These are phyloP conservation scores for Phrynosoma platyrhinos DNA, from an alignment of 2,113 vertebrate genomes.

Conservation along the genomic window DNA sequence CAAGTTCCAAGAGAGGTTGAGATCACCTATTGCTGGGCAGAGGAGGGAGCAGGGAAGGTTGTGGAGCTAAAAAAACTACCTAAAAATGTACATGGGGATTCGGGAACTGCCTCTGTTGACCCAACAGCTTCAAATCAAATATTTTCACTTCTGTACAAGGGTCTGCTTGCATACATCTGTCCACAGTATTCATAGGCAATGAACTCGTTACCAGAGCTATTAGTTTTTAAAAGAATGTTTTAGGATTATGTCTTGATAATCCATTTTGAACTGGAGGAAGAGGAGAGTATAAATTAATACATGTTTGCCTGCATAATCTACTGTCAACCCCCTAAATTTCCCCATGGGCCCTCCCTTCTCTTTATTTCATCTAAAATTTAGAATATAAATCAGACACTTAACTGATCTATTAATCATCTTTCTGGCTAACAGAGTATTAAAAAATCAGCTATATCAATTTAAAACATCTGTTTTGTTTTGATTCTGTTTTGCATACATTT, in stretches of 20 bases:
- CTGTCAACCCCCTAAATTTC: neutral
- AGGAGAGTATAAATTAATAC: neutral
- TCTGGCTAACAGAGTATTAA: neutral
- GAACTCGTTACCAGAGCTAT: neutral
- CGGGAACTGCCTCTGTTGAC: neutral
- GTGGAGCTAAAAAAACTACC: neutral
- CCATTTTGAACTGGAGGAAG: neutral
- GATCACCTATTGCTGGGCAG: neutral
- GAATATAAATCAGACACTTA: neutral
- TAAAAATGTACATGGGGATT: neutral
- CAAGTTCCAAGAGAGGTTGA: too few species aligned
- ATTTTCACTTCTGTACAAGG: neutral
- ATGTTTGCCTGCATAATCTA: neutral
- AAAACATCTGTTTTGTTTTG: slow-evolving; percentile 30
- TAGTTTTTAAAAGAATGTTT: neutral
- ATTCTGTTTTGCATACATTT: slow-evolving; percentile 37
- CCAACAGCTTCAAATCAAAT: neutral
- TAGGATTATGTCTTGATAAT: too few species aligned
- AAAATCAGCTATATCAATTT: slow-evolving; percentile 28
- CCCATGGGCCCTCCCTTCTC: neutral
- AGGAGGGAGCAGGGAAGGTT: neutral
- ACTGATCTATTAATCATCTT: neutral
- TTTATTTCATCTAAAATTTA: neutral
- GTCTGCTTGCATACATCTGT: neutral
- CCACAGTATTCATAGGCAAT: neutral